Evolutionary conservation across 30 jellyfish, hydroid and myxozoan species (phyloP).

Genomic region (Clytia hemisphaerica): DNA sequence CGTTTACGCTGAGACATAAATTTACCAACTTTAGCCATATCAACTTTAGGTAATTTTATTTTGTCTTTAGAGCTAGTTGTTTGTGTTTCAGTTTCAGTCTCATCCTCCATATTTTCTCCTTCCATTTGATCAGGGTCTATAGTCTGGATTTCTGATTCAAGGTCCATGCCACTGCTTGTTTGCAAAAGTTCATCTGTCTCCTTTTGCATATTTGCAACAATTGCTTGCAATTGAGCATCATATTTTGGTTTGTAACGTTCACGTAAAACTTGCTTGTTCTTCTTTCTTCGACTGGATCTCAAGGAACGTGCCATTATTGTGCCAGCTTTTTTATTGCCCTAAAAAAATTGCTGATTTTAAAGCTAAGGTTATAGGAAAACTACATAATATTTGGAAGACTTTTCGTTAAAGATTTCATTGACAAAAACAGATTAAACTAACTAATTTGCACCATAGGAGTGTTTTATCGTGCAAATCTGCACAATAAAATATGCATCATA

Average conservation of each 20-base stretch:
- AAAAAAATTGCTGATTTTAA: too few relatives aligned
- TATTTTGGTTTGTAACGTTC: constrained; percentile 15
- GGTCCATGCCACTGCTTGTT: neutral
- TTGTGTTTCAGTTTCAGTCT: neutral
- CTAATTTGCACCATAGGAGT: too few relatives aligned
- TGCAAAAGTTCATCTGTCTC: constrained; percentile 19
- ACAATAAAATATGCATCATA: too few relatives aligned
- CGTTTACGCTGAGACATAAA: constrained; percentile 18
- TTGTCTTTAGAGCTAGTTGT: neutral
- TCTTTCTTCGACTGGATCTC: constrained; percentile 22
- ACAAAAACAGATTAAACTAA: too few relatives aligned
- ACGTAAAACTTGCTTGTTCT: constrained; percentile 5
- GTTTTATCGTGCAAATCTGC: too few relatives aligned
- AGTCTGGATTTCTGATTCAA: too few relatives aligned
- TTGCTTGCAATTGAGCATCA: constrained; percentile 27
- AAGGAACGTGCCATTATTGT: constrained; percentile 16
- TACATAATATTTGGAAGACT: too few relatives aligned
- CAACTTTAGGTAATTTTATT: constrained; percentile 15
- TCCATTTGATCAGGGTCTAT: neutral
- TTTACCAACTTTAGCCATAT: constrained; percentile 3
- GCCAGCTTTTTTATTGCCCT: too few relatives aligned
- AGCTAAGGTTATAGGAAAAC: too few relatives aligned
- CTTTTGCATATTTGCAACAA: constrained; percentile 1
- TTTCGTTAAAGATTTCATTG: too few relatives aligned
- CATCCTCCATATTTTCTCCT: neutral